Percentiles rank a stretch among this genome's conserved stretches.
Evolutionary conservation across 2,888 invertebrate species (phyloP).

Genomic region (Allygus modestus): DNA sequence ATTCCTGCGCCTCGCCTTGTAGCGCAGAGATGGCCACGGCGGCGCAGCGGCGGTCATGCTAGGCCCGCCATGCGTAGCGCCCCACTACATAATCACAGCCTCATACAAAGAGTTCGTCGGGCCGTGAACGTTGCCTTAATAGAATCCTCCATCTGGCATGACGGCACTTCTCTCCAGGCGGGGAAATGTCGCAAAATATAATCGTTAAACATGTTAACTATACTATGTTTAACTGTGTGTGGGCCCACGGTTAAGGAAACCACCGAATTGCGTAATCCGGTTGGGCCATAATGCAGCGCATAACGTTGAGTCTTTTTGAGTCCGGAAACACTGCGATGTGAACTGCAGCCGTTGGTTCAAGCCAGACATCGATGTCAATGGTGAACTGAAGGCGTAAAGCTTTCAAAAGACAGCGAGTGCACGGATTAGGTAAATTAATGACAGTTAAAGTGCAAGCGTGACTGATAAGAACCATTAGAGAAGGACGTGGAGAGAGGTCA

Average conservation of each 20-base stretch:
- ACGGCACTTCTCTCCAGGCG: not conserved
- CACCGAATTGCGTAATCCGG: too few species aligned
- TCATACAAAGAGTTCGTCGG: slow-evolving; percentile 52
- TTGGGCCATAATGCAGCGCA: too few species aligned
- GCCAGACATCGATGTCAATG: too few species aligned
- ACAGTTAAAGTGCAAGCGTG: slow-evolving; percentile 17
- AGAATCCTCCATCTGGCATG: slow-evolving; percentile 30
- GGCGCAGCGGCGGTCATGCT: slow-evolving; percentile 26
- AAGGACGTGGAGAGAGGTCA: not conserved
- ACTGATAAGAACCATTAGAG: slow-evolving; percentile 17
- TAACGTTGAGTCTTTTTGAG: too few species aligned
- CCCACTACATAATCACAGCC: slow-evolving; percentile 53
- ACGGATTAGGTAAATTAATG: slow-evolving; percentile 22
- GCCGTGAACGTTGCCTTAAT: slow-evolving; percentile 51
- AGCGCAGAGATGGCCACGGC: not conserved
- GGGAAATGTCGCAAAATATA: not conserved
- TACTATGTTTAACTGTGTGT: too few species aligned
- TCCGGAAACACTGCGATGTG: too few species aligned
- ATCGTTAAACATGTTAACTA: too few species aligned
- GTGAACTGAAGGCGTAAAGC: not conserved
- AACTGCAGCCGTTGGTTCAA: too few species aligned
- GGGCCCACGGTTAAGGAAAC: too few species aligned
- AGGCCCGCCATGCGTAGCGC: slow-evolving; percentile 57
- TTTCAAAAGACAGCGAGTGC: not conserved
- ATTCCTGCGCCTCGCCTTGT: not conserved